Percentiles rank a stretch among this genome's conserved stretches.
Conservation (phyloP, 2,113 vertebrate genomes). For the Anarrhichthys ocellatus region DNA sequence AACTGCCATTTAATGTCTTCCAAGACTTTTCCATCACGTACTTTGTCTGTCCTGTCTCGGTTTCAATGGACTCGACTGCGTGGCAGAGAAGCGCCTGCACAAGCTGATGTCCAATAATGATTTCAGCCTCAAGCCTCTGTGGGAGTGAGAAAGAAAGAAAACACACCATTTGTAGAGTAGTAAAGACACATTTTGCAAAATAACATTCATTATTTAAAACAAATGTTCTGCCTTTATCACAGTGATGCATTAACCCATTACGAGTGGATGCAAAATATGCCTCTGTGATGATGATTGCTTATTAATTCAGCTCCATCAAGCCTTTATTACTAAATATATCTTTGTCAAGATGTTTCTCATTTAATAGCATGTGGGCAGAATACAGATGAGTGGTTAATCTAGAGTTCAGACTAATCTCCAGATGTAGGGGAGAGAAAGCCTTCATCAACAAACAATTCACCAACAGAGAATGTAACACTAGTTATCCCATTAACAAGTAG, state of each 20-base stretch:
- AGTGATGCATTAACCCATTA: background rate
- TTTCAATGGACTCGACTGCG: slow-evolving; percentile 81
- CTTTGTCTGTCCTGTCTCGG: slow-evolving; percentile 82
- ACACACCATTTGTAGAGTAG: background rate
- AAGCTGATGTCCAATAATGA: slow-evolving; percentile 84
- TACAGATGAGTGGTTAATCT: background rate
- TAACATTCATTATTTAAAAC: background rate
- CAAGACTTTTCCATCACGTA: slow-evolving; percentile 58
- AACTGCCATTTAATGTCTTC: background rate
- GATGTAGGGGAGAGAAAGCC: background rate
- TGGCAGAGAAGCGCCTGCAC: slow-evolving; percentile 85
- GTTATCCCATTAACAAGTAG: background rate
- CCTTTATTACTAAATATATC: background rate
- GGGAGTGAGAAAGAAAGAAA: background rate
- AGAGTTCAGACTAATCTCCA: slow-evolving; percentile 1
- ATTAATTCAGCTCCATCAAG: background rate
- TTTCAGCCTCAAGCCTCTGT: slow-evolving; percentile 89
- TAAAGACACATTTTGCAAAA: background rate
- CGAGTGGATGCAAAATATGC: background rate
- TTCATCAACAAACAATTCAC: background rate
- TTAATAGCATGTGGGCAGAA: background rate
- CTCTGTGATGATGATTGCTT: background rate
- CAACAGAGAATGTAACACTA: background rate
- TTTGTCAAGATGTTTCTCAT: background rate
- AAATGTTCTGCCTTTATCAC: background rate